Conservation (phyloP, 2,888 invertebrate genomes). For the Dascillus cervinus region DNA sequence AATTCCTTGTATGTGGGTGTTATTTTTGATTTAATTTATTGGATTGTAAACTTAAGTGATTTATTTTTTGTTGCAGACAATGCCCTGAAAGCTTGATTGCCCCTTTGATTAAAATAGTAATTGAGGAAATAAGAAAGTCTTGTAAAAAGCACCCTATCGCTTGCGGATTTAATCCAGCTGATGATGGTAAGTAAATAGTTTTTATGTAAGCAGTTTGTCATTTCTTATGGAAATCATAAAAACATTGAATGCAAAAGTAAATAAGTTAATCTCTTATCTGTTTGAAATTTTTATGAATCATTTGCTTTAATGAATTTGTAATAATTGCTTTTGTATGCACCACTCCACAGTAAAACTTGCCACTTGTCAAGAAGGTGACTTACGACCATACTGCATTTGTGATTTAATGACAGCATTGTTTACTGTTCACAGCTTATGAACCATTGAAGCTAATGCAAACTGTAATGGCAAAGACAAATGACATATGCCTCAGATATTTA, state of each 20-base stretch:
- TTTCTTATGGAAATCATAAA: neutral
- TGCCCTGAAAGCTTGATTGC: constrained; percentile 63
- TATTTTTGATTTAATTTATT: too few relatives aligned
- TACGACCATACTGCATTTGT: too few relatives aligned
- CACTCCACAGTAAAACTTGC: too few relatives aligned
- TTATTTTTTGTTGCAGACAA: constrained; percentile 49
- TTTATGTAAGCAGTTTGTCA: neutral
- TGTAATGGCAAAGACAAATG: constrained; percentile 63
- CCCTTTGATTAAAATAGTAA: constrained; percentile 57
- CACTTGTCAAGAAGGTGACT: too few relatives aligned
- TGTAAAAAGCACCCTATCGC: constrained; percentile 57
- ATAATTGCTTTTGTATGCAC: too few relatives aligned
- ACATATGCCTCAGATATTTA: constrained; percentile 60
- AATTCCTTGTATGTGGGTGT: too few relatives aligned
- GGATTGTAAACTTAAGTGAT: too few relatives aligned
- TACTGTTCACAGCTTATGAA: constrained; percentile 54
- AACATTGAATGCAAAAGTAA: too few relatives aligned
- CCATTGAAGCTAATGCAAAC: constrained; percentile 68
- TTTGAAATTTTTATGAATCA: too few relatives aligned
- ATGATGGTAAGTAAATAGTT: constrained; percentile 47
- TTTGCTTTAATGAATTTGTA: too few relatives aligned
- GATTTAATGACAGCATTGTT: too few relatives aligned
- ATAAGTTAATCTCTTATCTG: too few relatives aligned
- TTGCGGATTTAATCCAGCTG: constrained; percentile 55
- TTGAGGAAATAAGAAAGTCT: constrained; percentile 57